Evolutionary conservation across 2,797 vertebrate genomes (phyloP), one percentile per base, ranked within the genome.

Genomic region (Nasua narica): DNA sequence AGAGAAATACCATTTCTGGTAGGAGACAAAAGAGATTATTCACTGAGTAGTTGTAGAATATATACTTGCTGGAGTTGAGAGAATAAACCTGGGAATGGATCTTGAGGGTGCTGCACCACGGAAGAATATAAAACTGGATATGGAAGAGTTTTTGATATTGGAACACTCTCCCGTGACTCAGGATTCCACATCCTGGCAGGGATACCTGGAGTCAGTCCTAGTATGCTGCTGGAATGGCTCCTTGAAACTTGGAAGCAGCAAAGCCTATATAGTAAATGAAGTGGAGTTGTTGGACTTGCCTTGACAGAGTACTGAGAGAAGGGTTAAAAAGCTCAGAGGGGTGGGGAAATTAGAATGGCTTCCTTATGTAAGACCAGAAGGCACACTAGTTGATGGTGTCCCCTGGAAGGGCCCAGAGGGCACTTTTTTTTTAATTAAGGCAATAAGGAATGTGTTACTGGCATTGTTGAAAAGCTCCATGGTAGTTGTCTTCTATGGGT

Each of bases 81-180:
- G 25, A 60, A 62, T 72, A 92, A 82, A 84, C 76, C 54, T n/a
- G 50, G n/a, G 35, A 76, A 70, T 43, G 77, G 65, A 93, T 76
- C 78, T 91, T 91, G 46, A 88, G 69, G 6, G 52, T 56, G 32
- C 40, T 62, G n/a, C 1, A 14, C 18, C 40, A 72, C 60, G 15
- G 54, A 89, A 40, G 11, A 82, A 86, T 72, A 52, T n/a, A 81
- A 91, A 91, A 25, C 35, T 72, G 32, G 14, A 65, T 89, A 37
- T 54, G 43, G 74, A 35, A 86, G 52, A 78, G 4, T 77, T 85
- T 70, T 29, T 69, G 46, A 85, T 62, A 91, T 40, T 76, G 87
- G n/a, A 91, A 94, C 78, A 83, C 21, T 94, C 54, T 90, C 83
- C 16, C n/a, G 58, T 89, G 89, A 94, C 89, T 92, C 84, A 96